Conservation (phyloP, 2,113 vertebrate species). For the Arothron firmamentum region DNA sequence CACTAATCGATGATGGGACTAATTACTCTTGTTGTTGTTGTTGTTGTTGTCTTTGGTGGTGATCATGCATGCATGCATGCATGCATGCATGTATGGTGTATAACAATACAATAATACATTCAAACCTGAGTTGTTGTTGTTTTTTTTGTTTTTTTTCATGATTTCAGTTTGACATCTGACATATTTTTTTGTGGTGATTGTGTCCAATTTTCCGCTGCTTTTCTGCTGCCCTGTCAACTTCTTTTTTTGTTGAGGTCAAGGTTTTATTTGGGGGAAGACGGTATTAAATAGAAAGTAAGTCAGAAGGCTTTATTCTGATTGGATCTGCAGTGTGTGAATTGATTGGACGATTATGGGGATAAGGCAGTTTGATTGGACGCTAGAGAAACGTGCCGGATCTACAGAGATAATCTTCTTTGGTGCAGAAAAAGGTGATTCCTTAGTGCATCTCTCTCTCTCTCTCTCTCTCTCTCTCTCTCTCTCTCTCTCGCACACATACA, state of each 20-base stretch:
- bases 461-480: not conserved
- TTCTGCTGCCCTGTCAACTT: not conserved
- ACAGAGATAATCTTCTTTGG: slow-evolving; percentile 43
- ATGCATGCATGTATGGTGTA: no score
- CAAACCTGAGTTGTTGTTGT: no score
- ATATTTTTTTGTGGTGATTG: no score
- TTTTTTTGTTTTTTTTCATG: no score
- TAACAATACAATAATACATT: no score
- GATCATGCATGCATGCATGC: no score
- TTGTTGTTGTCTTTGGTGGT: slow-evolving; percentile 1
- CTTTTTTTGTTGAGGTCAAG: slow-evolving; percentile 19
- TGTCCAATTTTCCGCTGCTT: no score
- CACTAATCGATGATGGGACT: slow-evolving; percentile 32
- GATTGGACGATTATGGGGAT: slow-evolving; percentile 46
- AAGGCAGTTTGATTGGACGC: slow-evolving; percentile 40
- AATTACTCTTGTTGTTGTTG: not conserved
- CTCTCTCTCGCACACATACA: not conserved
- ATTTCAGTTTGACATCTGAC: no score
- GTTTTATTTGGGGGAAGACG: slow-evolving; percentile 3
- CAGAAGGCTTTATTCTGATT: slow-evolving; percentile 40
- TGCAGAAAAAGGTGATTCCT: slow-evolving; percentile 28
- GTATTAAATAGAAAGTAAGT: slow-evolving; percentile 2
- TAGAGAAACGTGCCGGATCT: slow-evolving; percentile 31
- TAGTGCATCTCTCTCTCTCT: not conserved
- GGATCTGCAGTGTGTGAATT: slow-evolving; percentile 22